A percentile compares a stretch with the other conserved stretches of the same genome.
Conservation (phyloP, 1,140 invertebrate genomes). For the Drosophila murphyi region DNA sequence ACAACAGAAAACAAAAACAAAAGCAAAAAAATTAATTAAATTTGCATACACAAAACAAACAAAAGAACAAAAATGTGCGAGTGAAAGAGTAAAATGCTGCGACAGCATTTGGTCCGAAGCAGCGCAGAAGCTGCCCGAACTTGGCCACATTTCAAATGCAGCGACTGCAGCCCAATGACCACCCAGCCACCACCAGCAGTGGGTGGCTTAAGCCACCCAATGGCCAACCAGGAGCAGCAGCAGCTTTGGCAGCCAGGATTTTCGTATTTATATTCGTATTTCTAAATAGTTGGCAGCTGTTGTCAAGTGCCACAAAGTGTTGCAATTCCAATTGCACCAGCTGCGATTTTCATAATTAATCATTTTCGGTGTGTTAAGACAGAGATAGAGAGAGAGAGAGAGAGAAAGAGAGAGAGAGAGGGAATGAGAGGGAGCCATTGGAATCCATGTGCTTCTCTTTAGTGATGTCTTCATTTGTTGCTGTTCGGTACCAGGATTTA, state of each 20-base stretch:
- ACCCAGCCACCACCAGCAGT: background rate
- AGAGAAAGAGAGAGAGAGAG: background rate
- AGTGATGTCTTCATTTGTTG: background rate
- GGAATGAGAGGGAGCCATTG: background rate
- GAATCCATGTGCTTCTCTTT: background rate
- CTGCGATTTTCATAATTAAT: slow-evolving; percentile 51
- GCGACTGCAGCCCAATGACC: background rate
- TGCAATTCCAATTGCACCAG: slow-evolving; percentile 31
- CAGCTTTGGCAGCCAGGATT: slow-evolving; percentile 17
- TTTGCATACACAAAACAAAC: slow-evolving; percentile 34
- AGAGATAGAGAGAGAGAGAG: too few relatives aligned
- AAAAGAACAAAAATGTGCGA: slow-evolving; percentile 1
- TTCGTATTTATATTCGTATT: slow-evolving; percentile 18
- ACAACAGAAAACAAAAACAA: slow-evolving; percentile 5
- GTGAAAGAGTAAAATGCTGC: slow-evolving; percentile 12
- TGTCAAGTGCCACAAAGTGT: slow-evolving; percentile 19
- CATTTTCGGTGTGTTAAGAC: background rate
- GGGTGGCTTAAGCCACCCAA: slow-evolving; percentile 14
- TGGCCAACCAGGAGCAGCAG: slow-evolving; percentile 16
- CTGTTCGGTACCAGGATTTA: background rate
- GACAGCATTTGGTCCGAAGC: background rate
- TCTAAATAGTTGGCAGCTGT: slow-evolving; percentile 21
- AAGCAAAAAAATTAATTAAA: slow-evolving; percentile 47
- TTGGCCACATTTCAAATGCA: slow-evolving; percentile 29
- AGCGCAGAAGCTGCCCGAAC: slow-evolving; percentile 28